Evolutionary conservation across 2,113 vertebrate species (phyloP).

Genomic region (Poeciliopsis prolifica): DNA sequence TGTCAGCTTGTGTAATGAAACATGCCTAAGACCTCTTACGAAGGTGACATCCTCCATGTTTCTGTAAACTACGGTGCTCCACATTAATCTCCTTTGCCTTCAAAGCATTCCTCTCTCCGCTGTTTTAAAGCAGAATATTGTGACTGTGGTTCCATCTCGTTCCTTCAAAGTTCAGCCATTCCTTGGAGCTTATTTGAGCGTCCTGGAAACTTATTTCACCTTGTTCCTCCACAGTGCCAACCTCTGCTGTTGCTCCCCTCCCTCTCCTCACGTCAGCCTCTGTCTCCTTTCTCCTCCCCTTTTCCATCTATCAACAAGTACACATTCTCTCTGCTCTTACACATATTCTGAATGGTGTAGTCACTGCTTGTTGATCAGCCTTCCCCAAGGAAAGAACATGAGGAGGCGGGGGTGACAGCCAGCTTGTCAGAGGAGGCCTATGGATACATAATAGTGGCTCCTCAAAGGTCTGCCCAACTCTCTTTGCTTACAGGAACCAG

Average conservation of each 20-base stretch:
- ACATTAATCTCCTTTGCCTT: slow-evolving; percentile 23
- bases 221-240: slow-evolving; percentile 57
- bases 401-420: slow-evolving; percentile 71
- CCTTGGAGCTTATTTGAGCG: slow-evolving; percentile 24
- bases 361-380: slow-evolving; percentile 76
- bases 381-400: slow-evolving; percentile 74
- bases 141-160: slow-evolving; percentile 20
- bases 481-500: slow-evolving; percentile 49
- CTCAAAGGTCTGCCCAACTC: slow-evolving; percentile 40
- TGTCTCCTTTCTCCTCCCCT: slow-evolving; percentile 61
- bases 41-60: slow-evolving; percentile 12
- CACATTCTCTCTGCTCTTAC: slow-evolving; percentile 60
- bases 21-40: slow-evolving; percentile 8
- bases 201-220: slow-evolving; percentile 49
- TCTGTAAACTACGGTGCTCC: slow-evolving; percentile 19
- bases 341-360: slow-evolving; percentile 81
- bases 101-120: slow-evolving; percentile 45
- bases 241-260: slow-evolving; percentile 29
- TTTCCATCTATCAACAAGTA: slow-evolving; percentile 65
- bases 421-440: slow-evolving; percentile 70
- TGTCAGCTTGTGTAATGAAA: background rate
- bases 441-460: slow-evolving; percentile 69
- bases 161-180: slow-evolving; percentile 14
- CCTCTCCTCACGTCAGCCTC: slow-evolving; percentile 4
- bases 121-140: slow-evolving; percentile 39